phyloP scores from a whole-genome alignment of 2,888 invertebrate species.

The Aricia artaxerxes region DNA sequence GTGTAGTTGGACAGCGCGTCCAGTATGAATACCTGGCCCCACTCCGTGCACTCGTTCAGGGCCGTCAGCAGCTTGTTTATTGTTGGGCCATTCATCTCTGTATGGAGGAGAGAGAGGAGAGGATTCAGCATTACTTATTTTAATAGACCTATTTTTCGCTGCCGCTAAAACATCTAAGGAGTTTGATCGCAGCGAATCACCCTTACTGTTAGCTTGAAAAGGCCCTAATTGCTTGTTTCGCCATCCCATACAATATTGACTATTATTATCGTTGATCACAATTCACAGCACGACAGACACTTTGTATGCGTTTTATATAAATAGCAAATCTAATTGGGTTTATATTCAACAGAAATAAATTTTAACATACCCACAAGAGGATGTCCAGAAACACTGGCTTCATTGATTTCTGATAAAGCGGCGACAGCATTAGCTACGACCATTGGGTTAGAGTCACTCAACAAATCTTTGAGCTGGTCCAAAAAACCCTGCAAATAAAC shows the following conservation, averaged over 20 bases:
- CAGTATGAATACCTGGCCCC: slow-evolving; percentile 99
- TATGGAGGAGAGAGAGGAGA: not conserved
- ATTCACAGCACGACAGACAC: too few species aligned
- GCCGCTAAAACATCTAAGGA: too few species aligned
- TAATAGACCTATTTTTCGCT: too few species aligned
- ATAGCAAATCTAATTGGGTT: not conserved
- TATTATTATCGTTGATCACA: too few species aligned
- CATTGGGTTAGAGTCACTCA: slow-evolving; percentile 99
- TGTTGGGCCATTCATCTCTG: slow-evolving; percentile 97
- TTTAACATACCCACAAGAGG: slow-evolving; percentile 87
- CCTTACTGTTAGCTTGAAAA: too few species aligned
- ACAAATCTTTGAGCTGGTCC: slow-evolving; percentile 96
- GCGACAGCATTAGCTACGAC: slow-evolving; percentile 99
- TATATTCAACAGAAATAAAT: not conserved
- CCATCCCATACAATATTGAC: too few species aligned
- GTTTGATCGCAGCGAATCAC: too few species aligned
- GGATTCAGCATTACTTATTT: too few species aligned
- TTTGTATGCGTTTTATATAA: too few species aligned
- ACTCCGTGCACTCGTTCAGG: slow-evolving; percentile 99
- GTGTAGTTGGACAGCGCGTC: slow-evolving; percentile 98
- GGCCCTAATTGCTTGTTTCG: too few species aligned
- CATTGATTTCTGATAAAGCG: slow-evolving; percentile 98
- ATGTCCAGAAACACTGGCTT: slow-evolving; percentile 96
- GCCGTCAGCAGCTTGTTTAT: slow-evolving; percentile 99
- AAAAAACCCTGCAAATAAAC: slow-evolving; percentile 92